Evolutionary conservation across 2,797 vertebrate genomes (phyloP).

Genomic region (Sebastes baramenuke): DNA sequence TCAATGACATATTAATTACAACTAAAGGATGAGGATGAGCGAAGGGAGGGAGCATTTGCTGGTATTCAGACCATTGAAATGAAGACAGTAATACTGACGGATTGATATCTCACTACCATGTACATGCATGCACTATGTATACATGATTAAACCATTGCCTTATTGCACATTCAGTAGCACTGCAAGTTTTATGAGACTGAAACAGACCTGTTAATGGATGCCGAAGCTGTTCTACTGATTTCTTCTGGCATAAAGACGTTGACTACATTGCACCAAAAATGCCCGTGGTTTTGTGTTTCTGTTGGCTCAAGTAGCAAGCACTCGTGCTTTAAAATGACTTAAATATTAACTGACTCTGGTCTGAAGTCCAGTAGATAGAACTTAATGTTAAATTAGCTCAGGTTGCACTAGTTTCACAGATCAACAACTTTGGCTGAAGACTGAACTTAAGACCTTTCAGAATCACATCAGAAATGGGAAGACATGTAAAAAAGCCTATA

Average conservation of each 20-base stretch:
- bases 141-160: slow-evolving; percentile 27
- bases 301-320: slow-evolving; percentile 22
- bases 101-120: slow-evolving; percentile 25
- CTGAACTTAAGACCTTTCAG: slow-evolving; percentile 24
- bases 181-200: slow-evolving; percentile 18
- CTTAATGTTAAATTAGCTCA: slow-evolving; percentile 8
- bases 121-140: slow-evolving; percentile 33
- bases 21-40: not conserved
- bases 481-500: slow-evolving; percentile 5
- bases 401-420: slow-evolving; percentile 1
- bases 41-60: slow-evolving; percentile 10
- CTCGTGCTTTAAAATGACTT: not conserved
- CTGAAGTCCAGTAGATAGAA: slow-evolving; percentile 31
- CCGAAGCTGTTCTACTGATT: not conserved
- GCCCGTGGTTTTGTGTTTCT: not conserved
- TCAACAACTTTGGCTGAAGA: slow-evolving; percentile 14
- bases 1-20: slow-evolving; percentile 8
- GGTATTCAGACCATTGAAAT: slow-evolving; percentile 33
- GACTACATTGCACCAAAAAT: slow-evolving; percentile 5
- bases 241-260: not conserved
- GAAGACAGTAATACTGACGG: slow-evolving; percentile 64
- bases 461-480: slow-evolving; percentile 13
- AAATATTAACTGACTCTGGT: slow-evolving; percentile 9
- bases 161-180: slow-evolving; percentile 53
- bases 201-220: not conserved